A percentile compares a stretch with the other conserved stretches of the same genome.
Conservation (phyloP, 2,888 invertebrate species). For the Leistus spinibarbis region DNA sequence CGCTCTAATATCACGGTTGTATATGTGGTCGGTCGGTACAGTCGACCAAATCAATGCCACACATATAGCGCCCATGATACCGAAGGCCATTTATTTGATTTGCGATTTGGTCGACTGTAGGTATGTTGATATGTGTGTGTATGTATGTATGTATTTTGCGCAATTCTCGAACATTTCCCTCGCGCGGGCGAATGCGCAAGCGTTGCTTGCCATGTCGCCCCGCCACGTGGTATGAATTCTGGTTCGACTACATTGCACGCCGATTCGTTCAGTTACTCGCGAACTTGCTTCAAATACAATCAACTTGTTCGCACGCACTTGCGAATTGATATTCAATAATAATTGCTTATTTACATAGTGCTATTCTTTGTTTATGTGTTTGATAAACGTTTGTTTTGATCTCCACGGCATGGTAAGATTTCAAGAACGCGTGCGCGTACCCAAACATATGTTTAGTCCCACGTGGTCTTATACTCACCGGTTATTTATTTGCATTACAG, state of each 20-base stretch:
- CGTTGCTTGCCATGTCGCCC: constrained; percentile 11
- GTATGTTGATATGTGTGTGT: background rate
- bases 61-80: background rate
- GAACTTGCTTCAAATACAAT: background rate
- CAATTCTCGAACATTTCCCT: constrained; percentile 20
- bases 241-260: background rate
- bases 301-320: background rate
- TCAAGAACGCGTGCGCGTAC: background rate
- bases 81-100: background rate
- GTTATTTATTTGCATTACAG: constrained; percentile 50
- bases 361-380: background rate
- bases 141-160: constrained; percentile 17
- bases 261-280: background rate
- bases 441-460: constrained; percentile 31
- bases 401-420: background rate
- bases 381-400: background rate
- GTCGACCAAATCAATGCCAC: background rate
- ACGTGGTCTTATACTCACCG: constrained; percentile 22
- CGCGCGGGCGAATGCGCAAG: constrained; percentile 21
- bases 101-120: background rate
- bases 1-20: constrained; percentile 2
- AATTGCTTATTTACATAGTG: background rate
- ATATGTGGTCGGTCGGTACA: background rate
- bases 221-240: constrained; percentile 28
- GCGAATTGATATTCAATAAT: background rate